These are phyloP conservation scores for Chelonus insularis DNA, from an alignment of 1,140 invertebrate species.

Conservation along the genomic window DNA sequence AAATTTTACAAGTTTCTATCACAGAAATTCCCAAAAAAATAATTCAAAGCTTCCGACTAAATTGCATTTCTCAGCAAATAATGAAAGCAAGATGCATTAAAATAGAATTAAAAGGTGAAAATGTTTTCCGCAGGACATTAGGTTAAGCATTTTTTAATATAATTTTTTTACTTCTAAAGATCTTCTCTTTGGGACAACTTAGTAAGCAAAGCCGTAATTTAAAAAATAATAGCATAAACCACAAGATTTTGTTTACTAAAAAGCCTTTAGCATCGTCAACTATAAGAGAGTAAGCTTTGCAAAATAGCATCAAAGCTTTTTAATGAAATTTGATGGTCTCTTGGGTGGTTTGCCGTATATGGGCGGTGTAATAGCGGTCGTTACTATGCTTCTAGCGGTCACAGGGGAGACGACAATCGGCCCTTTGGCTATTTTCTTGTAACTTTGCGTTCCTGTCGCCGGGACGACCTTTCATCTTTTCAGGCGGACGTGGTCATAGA, in stretches of 20 bases:
- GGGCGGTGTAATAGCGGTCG: slow-evolving; percentile 40
- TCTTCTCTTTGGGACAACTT: neutral
- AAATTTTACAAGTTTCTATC: no score
- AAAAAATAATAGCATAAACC: slow-evolving; percentile 4
- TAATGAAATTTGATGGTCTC: slow-evolving; percentile 50
- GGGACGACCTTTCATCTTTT: slow-evolving; percentile 26
- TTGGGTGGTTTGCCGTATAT: slow-evolving; percentile 39
- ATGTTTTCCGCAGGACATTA: no score
- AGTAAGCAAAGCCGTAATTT: neutral
- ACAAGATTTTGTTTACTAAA: slow-evolving; percentile 18
- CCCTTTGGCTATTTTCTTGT: slow-evolving; percentile 19
- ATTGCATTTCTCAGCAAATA: no score
- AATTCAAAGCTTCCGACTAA: no score
- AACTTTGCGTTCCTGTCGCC: neutral
- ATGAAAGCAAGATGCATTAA: no score
- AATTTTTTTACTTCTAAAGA: slow-evolving; percentile 1
- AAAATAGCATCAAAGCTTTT: slow-evolving; percentile 46
- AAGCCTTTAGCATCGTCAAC: neutral
- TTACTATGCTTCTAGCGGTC: slow-evolving; percentile 28
- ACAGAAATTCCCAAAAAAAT: no score
- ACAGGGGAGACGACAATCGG: slow-evolving; percentile 22
- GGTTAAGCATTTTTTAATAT: no score
- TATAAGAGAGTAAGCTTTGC: neutral
- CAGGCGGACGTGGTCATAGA: slow-evolving; percentile 20
- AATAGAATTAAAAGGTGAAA: no score